Percentiles rank a stretch among this genome's conserved stretches.
Evolutionary conservation across 2,888 invertebrate species (phyloP).

Genomic region (Elaeidobius kamerunicus): DNA sequence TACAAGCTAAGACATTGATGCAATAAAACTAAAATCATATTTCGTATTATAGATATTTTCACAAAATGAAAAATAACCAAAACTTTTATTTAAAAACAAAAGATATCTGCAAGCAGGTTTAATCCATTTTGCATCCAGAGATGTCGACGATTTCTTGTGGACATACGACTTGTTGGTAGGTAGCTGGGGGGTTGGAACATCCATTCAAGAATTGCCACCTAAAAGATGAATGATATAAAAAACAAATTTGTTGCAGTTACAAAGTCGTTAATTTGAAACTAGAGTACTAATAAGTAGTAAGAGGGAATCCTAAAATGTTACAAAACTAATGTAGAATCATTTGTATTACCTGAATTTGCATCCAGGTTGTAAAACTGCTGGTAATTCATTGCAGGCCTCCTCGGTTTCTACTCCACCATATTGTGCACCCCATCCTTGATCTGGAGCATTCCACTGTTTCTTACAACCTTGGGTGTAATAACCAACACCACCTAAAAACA

Average conservation of each 20-base stretch:
- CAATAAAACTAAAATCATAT: no score
- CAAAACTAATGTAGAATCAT: no score
- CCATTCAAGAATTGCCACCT: slow-evolving; percentile 29
- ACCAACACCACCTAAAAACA: slow-evolving; percentile 25
- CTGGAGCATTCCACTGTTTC: slow-evolving; percentile 33
- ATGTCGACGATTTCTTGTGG: slow-evolving; percentile 27
- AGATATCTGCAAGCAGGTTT: no score
- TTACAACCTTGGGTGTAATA: slow-evolving; percentile 33
- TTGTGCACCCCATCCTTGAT: slow-evolving; percentile 33
- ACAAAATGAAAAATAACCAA: no score
- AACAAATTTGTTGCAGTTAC: background rate
- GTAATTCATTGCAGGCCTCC: slow-evolving; percentile 32
- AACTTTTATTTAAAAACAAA: no score
- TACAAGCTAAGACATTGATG: no score
- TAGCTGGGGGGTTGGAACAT: slow-evolving; percentile 27
- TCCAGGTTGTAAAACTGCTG: slow-evolving; percentile 27
- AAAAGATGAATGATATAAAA: slow-evolving; percentile 10
- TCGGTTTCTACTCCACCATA: slow-evolving; percentile 34
- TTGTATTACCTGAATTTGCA: slow-evolving; percentile 30
- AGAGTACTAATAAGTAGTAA: no score
- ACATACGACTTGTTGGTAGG: slow-evolving; percentile 28
- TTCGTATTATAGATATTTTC: no score
- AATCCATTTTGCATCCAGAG: slow-evolving; percentile 58
- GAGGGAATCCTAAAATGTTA: no score
- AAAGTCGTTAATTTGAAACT: background rate